Conservation (phyloP, 2,888 invertebrate species). For the Cecidostiba fungosa region DNA sequence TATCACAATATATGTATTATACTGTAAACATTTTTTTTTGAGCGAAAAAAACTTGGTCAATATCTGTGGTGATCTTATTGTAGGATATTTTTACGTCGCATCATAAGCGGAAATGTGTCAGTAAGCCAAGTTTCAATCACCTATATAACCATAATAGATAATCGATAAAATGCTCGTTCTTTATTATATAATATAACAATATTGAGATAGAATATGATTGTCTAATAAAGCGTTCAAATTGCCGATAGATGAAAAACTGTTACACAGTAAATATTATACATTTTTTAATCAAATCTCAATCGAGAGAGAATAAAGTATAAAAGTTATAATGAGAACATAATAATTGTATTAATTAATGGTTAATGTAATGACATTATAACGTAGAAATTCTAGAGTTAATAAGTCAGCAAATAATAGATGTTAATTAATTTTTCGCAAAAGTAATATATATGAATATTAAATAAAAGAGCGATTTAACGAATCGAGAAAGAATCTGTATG, state of each 20-base stretch:
- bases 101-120: constrained; percentile 31
- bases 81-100: background rate
- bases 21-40: too few species aligned
- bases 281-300: background rate
- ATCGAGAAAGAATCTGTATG: background rate
- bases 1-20: too few species aligned
- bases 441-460: background rate
- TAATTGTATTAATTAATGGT: too few species aligned
- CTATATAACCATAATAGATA: constrained; percentile 13
- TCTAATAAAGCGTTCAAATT: background rate
- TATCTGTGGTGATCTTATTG: background rate
- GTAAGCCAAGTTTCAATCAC: constrained; percentile 32
- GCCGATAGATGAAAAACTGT: background rate
- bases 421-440: too few species aligned
- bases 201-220: background rate
- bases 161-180: constrained; percentile 33
- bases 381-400: background rate
- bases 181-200: background rate
- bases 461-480: background rate
- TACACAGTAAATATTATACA: background rate
- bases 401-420: too few species aligned
- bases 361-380: background rate
- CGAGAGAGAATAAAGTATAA: background rate
- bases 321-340: too few species aligned
- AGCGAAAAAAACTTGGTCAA: too few species aligned